Evolutionary conservation across 1,140 invertebrate genomes (phyloP), one percentile per base, ranked within the genome.

Genomic region (Berghia stephanieae): DNA sequence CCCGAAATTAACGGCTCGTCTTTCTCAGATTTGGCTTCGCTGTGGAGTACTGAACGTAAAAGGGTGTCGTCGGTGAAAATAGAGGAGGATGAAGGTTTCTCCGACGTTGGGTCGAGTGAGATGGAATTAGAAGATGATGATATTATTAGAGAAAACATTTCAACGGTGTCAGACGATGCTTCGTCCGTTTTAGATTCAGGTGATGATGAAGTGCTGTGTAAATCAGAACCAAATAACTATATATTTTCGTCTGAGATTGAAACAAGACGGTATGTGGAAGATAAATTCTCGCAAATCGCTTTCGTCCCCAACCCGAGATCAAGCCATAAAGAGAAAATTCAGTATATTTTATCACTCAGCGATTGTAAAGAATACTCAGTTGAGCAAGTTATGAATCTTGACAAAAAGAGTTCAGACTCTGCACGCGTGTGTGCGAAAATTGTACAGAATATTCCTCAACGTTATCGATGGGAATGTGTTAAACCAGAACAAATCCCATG

Each of bases 391-490:
- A 24, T 76, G 3, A 67, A 52, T n/a, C 68, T 76, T 68, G 74
- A 76, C 63, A 76, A 68, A 31, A 18, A 34, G 16, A 24, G 44
- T 40, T 24, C 2, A 10, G 74, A 76, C 2, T 67, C 74, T 2
- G 74, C 74, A 1, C 38, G 44, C 40, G 74, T 63, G 4, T 76
- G 74, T 34, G 74, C 74, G 2, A 67, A 76, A 24, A 76, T 76
- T 13, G 74, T 76, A 6, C 74, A 76, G 31, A 76, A 76, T 38
- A 76, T 76, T 38, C 74, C 57, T 2, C 57, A 67, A 36, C 74
- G 63, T 2, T 76, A 76, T n/a, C 38, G 74, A 3, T 76, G 74
- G 74, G 74, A 76, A 13, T 76, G 74, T 34, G 74, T 76, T 2
- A 6, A 34, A 16, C 74, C 74, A 18, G 60, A 68, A 24, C 60